Percentiles rank a stretch among this genome's conserved stretches.
Evolutionary conservation across 1,140 invertebrate species (phyloP).

Genomic region (Rhysida immarginata): DNA sequence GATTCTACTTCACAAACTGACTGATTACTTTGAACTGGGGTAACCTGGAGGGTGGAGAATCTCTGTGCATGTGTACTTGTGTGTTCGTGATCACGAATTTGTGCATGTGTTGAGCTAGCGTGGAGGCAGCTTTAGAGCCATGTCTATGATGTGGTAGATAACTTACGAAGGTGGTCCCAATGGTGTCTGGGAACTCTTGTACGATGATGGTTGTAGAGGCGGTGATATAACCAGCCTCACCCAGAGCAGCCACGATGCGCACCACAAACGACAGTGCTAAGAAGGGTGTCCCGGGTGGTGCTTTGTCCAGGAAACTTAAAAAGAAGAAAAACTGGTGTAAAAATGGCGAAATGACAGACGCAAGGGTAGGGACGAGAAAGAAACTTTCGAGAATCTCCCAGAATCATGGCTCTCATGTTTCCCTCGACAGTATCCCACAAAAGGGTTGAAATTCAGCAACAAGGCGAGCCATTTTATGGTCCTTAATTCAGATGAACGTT

Average conservation of each 20-base stretch:
- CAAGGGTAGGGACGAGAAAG: constrained; percentile 1
- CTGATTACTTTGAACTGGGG: no score
- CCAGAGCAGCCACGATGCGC: constrained; percentile 14
- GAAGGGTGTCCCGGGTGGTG: constrained; percentile 46
- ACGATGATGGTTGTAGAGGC: constrained; percentile 15
- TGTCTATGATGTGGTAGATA: no score
- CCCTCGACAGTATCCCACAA: constrained; percentile 1
- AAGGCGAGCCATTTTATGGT: no score
- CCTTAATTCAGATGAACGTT: no score
- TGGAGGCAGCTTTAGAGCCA: no score
- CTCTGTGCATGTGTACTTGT: no score
- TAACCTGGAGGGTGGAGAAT: no score
- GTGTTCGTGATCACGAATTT: no score
- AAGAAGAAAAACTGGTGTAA: constrained; percentile 20
- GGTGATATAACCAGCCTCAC: constrained; percentile 15
- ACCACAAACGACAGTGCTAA: constrained; percentile 10
- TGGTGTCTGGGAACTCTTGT: constrained; percentile 22
- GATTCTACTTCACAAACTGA: no score
- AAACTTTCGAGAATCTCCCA: neutral
- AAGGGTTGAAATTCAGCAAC: neutral
- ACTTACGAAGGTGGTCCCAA: constrained; percentile 78
- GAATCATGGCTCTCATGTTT: constrained; percentile 1
- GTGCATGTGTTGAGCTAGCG: no score
- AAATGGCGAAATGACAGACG: no score
- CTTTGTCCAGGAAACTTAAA: constrained; percentile 55